These are phyloP conservation scores for Norana najaformis DNA, from an alignment of 2,888 invertebrate species.

Conservation along the genomic window DNA sequence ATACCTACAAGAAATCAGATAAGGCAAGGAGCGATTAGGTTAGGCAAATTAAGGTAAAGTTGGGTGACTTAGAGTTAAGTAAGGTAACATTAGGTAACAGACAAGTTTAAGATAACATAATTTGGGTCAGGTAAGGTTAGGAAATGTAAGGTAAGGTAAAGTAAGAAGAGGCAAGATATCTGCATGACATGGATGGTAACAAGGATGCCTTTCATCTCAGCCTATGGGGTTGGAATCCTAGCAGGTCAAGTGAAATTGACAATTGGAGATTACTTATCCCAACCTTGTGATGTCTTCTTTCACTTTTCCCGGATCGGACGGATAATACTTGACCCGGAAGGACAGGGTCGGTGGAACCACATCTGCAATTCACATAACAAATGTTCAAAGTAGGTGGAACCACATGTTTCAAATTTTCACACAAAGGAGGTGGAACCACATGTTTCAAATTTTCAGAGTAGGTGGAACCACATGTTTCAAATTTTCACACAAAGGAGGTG, in stretches of 20 bases:
- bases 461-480: no score
- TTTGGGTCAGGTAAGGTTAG: neutral
- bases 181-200: neutral
- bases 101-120: neutral
- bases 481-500: no score
- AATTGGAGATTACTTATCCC: neutral
- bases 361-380: slow-evolving; percentile 68
- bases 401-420: no score
- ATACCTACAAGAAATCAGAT: slow-evolving; percentile 67
- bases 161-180: no score
- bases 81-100: neutral
- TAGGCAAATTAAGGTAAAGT: neutral
- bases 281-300: slow-evolving; percentile 88
- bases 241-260: neutral
- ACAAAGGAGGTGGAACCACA: no score
- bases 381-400: no score
- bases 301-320: slow-evolving; percentile 88
- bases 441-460: no score
- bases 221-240: no score
- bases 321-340: slow-evolving; percentile 96
- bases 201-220: no score
- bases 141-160: neutral
- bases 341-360: slow-evolving; percentile 88
- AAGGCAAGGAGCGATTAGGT: neutral
- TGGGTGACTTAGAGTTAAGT: neutral